Evolutionary conservation across 2,888 invertebrate genomes (phyloP).

Genomic region (Sinelater perroti): DNA sequence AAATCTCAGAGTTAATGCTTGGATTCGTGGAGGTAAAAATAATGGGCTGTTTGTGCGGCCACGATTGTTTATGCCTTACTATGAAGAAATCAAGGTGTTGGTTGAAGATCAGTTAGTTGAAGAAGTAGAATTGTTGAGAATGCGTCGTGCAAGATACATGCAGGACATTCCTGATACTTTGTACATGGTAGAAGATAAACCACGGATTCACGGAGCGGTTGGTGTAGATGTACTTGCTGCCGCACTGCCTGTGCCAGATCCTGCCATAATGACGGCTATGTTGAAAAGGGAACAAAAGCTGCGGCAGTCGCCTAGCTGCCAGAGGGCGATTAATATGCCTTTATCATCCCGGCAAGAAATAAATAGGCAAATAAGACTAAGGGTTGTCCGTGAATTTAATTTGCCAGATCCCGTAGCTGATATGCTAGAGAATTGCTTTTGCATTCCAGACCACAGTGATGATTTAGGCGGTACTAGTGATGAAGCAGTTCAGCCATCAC

Average conservation of each 20-base stretch:
- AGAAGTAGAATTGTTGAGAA: constrained; percentile 76
- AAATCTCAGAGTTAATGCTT: constrained; percentile 76
- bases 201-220: constrained; percentile 60
- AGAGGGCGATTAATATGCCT: constrained; percentile 78
- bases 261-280: constrained; percentile 80
- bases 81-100: constrained; percentile 91
- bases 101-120: constrained; percentile 86
- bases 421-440: constrained; percentile 69
- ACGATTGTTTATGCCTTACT: constrained; percentile 92
- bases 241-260: constrained; percentile 78
- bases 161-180: constrained; percentile 92
- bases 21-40: constrained; percentile 79
- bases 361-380: constrained; percentile 79
- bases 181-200: constrained; percentile 83
- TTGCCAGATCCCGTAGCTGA: constrained; percentile 89
- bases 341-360: constrained; percentile 81
- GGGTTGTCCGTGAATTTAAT: constrained; percentile 93
- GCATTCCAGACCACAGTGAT: constrained; percentile 55
- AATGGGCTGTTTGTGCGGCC: constrained; percentile 83
- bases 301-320: constrained; percentile 79
- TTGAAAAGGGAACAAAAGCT: constrained; percentile 86
- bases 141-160: constrained; percentile 69
- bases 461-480: constrained; percentile 47
- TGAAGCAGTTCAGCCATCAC: constrained; percentile 60
- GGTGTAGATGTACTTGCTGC: constrained; percentile 73